Evolutionary conservation across 2,888 invertebrate genomes (phyloP), one percentile per base, ranked within the genome.

Genomic region (Athripsodes cinereus): DNA sequence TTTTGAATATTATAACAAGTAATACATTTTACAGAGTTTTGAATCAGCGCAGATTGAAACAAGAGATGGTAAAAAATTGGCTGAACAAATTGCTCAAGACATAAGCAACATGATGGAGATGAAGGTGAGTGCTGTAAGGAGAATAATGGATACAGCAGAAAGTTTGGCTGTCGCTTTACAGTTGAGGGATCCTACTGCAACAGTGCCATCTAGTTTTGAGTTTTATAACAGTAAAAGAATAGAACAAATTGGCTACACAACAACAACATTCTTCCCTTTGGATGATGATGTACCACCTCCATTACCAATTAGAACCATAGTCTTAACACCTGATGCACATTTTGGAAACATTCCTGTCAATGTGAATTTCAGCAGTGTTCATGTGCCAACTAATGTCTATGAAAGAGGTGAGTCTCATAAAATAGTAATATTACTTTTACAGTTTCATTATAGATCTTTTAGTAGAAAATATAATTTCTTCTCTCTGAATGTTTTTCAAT

Each of bases 371-470:
- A 93, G 92, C 69, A 90, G 94, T 62, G 92, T 96, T 46, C 96
- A 96, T 72, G 92, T 97, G 51, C 96, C 97, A 31, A 95, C 95
- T 62, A 96, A 96, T 74, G 95, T 97, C 59, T 96, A 90, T 73
- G 92, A 94, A 69, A 83, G 90, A 83, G 88, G 88, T 88, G 76
- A 40, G 16, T n/a, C 3, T 8, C 13, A 8, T 40, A 40, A 40
- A 8, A 40, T 50, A 16, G 21, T 6, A 5, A 22, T 2, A 11
- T 22, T 6, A 3, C 10, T 50, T 13, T 26, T 50, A 16, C 31
- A 6, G 8, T 13, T 26, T 11, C 2, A 22, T 26, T 6, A 11
- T 6, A 31, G 11, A 31, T 31, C 11, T 31, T n/a, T n/a, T n/a
- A n/a, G n/a, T n/a, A n/a, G n/a, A n/a, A n/a, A n/a, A n/a, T n/a